Conservation (phyloP, 2,113 vertebrate species). For the Puma concolor region DNA sequence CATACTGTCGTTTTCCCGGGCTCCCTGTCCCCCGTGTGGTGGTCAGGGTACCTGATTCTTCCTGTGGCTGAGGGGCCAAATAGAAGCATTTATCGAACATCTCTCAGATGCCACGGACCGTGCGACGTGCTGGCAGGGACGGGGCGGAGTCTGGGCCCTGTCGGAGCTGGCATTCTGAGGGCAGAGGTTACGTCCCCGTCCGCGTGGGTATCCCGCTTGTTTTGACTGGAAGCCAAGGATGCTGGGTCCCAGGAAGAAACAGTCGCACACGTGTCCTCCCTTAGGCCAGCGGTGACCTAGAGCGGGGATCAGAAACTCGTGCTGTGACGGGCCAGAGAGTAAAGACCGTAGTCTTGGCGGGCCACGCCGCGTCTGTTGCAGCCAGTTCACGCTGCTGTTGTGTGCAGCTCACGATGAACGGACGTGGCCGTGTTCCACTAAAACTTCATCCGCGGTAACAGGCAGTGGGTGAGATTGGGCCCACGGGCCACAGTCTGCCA, state of each 20-base stretch:
- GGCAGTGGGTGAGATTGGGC: not conserved
- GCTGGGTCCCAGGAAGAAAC: constrained; percentile 1
- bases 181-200: not conserved
- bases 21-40: not conserved
- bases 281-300: not conserved
- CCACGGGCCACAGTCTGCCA: not conserved
- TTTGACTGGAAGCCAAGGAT: not conserved
- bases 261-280: not conserved
- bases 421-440: not conserved
- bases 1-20: not conserved
- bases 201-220: not conserved
- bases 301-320: not conserved
- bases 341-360: not conserved
- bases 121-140: not conserved
- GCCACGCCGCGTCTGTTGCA: not conserved
- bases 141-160: not conserved
- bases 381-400: not conserved
- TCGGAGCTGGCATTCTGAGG: not conserved
- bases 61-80: not conserved
- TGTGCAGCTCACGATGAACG: not conserved
- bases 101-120: not conserved
- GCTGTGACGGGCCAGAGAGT: not conserved
- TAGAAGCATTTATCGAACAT: not conserved
- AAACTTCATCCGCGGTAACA: not conserved
- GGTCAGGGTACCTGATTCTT: not conserved